Conservation (phyloP, 2,888 invertebrate genomes). For the Platynereis dumerilii region DNA sequence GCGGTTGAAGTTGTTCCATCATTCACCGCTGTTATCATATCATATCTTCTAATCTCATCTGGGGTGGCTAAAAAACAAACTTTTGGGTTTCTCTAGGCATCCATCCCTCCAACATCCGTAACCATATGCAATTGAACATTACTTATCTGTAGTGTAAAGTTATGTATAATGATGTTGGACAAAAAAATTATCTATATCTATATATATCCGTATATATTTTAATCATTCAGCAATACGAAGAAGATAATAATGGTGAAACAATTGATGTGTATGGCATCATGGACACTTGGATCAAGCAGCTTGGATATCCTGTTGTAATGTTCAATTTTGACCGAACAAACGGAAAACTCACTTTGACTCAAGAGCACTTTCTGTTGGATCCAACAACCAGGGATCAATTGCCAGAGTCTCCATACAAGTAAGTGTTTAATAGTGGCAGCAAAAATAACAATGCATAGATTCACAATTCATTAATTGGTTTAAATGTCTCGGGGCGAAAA, state of each 20-base stretch:
- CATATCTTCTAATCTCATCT: too few species aligned
- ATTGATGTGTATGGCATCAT: constrained; percentile 47
- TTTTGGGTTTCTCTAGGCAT: too few species aligned
- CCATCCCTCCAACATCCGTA: neutral
- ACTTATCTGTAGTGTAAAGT: neutral
- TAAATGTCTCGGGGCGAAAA: too few species aligned
- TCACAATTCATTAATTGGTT: too few species aligned
- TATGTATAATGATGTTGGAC: neutral
- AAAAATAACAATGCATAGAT: too few species aligned
- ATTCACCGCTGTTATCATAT: too few species aligned
- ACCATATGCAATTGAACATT: neutral
- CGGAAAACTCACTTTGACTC: constrained; percentile 40
- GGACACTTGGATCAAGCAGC: constrained; percentile 57
- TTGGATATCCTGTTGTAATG: constrained; percentile 57
- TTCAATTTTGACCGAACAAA: constrained; percentile 23
- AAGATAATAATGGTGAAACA: constrained; percentile 15
- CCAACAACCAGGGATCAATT: constrained; percentile 34
- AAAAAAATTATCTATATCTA: too few species aligned
- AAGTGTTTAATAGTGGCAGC: too few species aligned
- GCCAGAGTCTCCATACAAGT: constrained; percentile 36
- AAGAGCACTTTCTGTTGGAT: constrained; percentile 46
- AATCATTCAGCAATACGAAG: constrained; percentile 72
- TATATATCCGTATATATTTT: constrained; percentile 64
- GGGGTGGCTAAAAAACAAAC: too few species aligned
- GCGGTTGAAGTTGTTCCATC: too few species aligned